Evolutionary conservation across 1,140 invertebrate species (phyloP).

Genomic region (Metaphire vulgaris): DNA sequence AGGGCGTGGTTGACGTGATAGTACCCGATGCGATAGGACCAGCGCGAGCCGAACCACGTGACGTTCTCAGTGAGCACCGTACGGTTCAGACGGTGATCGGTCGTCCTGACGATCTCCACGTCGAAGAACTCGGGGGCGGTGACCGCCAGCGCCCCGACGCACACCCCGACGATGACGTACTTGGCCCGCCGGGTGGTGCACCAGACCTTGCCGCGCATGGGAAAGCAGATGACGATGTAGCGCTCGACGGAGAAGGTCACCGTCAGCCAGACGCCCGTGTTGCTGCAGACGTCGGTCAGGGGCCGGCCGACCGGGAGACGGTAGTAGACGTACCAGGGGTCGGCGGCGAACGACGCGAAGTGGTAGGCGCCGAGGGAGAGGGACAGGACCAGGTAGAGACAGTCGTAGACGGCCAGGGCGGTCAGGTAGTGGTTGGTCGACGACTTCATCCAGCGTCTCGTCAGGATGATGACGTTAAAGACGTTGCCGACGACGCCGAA

Average conservation of each 20-base stretch:
- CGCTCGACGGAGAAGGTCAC: constrained; percentile 71
- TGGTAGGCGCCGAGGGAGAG: constrained; percentile 60
- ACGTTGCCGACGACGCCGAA: constrained; percentile 41
- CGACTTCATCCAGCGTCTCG: constrained; percentile 64
- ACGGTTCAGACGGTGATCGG: too few species aligned
- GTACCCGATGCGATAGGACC: constrained; percentile 60
- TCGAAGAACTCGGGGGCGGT: constrained; percentile 64
- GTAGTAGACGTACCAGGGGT: background rate
- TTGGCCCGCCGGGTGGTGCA: constrained; percentile 58
- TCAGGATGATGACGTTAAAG: constrained; percentile 58
- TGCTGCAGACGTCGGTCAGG: constrained; percentile 61
- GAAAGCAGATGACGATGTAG: constrained; percentile 70
- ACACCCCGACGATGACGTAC: constrained; percentile 58
- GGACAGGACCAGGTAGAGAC: constrained; percentile 62
- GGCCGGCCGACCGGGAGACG: constrained; percentile 55
- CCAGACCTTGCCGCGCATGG: constrained; percentile 62
- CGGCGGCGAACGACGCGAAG: background rate
- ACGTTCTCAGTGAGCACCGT: too few species aligned
- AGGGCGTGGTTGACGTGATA: constrained; percentile 54
- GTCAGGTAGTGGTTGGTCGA: constrained; percentile 69
- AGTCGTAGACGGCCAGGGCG: constrained; percentile 65
- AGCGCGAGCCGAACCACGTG: constrained; percentile 48
- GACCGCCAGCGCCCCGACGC: constrained; percentile 57
- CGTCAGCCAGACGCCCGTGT: constrained; percentile 67
- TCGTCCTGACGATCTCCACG: too few species aligned